phyloP scores from a whole-genome alignment of 2,113 vertebrate genomes.

The Scomber scombrus region DNA sequence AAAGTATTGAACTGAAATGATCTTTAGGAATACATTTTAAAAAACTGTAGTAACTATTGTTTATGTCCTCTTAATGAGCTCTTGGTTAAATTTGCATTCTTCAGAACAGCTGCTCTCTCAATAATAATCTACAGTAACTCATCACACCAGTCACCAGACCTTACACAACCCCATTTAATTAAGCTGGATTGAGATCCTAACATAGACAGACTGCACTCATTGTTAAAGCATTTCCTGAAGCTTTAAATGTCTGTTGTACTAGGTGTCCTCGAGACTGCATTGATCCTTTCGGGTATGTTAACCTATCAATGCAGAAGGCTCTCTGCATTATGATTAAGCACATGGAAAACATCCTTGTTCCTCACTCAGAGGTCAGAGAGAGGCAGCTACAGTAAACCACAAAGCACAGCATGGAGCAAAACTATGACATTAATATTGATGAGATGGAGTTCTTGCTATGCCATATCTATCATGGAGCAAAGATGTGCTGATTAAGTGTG shows the following conservation, averaged over 20 bases:
- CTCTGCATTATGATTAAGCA: conserved; percentile 76
- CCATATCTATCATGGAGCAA: conserved; percentile 62
- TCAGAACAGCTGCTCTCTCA: conserved; percentile 41
- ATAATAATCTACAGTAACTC: conserved; percentile 59
- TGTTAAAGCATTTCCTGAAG: conserved; percentile 61
- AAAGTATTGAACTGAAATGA: conserved; percentile 27
- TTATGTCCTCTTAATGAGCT: conserved; percentile 56
- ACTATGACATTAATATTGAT: conserved; percentile 75
- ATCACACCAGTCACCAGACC: conserved; percentile 57
- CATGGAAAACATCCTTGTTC: conserved; percentile 65
- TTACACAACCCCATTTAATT: conserved; percentile 61
- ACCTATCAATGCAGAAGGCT: conserved; percentile 68
- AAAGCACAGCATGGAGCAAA: conserved; percentile 45
- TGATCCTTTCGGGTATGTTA: conserved; percentile 74
- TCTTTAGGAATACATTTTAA: conserved; percentile 32
- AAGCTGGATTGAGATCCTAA: conserved; percentile 53
- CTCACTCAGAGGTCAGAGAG: conserved; percentile 68
- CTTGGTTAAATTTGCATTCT: conserved; percentile 57
- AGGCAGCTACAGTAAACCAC: conserved; percentile 63
- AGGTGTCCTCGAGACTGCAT: conserved; percentile 69
- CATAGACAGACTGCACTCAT: conserved; percentile 55
- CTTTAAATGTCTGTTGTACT: conserved; percentile 66
- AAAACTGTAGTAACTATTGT: conserved; percentile 33
- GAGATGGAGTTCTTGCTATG: conserved; percentile 57
- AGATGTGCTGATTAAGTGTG: conserved; percentile 71